Evolutionary conservation across 2,113 vertebrate species (phyloP).

Genomic region (Sula dactylatra): DNA sequence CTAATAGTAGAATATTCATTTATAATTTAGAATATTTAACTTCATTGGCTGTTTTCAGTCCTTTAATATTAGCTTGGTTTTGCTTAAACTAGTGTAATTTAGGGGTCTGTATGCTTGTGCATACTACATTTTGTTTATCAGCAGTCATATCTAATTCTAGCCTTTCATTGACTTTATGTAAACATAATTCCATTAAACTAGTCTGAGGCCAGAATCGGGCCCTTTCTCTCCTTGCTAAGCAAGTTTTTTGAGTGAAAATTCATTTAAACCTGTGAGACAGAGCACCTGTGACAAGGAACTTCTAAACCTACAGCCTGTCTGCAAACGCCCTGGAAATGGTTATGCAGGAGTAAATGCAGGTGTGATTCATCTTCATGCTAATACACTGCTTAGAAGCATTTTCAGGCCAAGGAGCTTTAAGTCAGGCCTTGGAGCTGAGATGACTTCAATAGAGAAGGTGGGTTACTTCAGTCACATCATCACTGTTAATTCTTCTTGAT

Average conservation of each 20-base stretch:
- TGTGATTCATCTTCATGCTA: neutral
- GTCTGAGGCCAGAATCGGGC: neutral
- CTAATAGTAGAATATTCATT: neutral
- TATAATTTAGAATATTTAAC: neutral
- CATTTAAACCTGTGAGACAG: neutral
- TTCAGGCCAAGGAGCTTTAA: neutral
- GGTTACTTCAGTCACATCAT: neutral
- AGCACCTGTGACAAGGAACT: neutral
- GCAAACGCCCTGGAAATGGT: neutral
- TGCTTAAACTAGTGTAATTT: neutral
- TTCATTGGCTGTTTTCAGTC: neutral
- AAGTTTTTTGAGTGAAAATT: neutral
- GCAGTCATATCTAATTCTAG: neutral
- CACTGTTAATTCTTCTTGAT: constrained; percentile 29
- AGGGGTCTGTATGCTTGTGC: neutral
- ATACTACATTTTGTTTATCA: neutral
- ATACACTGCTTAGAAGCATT: neutral
- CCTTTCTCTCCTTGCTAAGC: neutral
- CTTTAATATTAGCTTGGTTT: neutral
- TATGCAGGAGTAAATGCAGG: neutral
- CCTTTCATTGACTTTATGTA: neutral
- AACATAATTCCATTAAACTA: neutral
- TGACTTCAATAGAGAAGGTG: neutral
- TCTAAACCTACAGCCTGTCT: neutral
- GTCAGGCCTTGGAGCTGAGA: neutral